phyloP scores from a whole-genome alignment of 2,113 vertebrate genomes.

The Apus apus region DNA sequence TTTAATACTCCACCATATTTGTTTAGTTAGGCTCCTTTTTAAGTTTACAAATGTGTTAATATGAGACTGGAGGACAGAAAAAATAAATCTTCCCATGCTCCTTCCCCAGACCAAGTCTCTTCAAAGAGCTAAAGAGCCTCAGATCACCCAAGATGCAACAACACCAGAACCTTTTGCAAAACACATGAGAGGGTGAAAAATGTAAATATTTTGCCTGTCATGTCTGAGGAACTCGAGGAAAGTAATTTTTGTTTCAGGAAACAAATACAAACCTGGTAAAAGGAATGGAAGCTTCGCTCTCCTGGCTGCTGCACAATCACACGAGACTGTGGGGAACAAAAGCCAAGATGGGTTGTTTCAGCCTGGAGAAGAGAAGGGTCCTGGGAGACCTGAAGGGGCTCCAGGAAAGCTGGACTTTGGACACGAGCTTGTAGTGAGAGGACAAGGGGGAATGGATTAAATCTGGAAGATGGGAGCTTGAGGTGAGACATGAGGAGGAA shows the following conservation, averaged over 20 bases:
- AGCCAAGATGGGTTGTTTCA: neutral
- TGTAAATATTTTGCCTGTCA: neutral
- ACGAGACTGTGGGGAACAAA: conserved; percentile 81
- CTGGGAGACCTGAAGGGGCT: too few relatives aligned
- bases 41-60: conserved; percentile 18
- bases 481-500: too few relatives aligned
- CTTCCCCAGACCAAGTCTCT: neutral
- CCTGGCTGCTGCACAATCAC: conserved; percentile 95
- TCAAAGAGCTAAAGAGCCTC: neutral
- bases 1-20: neutral
- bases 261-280: conserved; percentile 87
- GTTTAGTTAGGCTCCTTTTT: neutral
- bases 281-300: conserved; percentile 96
- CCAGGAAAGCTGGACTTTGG: too few relatives aligned
- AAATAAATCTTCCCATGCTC: neutral
- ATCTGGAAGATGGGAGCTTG: too few relatives aligned
- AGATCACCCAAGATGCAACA: neutral
- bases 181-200: neutral
- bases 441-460: too few relatives aligned
- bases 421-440: too few relatives aligned
- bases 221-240: neutral
- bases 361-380: too few relatives aligned
- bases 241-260: neutral
- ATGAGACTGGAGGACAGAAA: neutral
- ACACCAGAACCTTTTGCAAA: neutral